Evolutionary conservation across 2,797 vertebrate species (phyloP).

Genomic region (Craterocephalus amniculus): DNA sequence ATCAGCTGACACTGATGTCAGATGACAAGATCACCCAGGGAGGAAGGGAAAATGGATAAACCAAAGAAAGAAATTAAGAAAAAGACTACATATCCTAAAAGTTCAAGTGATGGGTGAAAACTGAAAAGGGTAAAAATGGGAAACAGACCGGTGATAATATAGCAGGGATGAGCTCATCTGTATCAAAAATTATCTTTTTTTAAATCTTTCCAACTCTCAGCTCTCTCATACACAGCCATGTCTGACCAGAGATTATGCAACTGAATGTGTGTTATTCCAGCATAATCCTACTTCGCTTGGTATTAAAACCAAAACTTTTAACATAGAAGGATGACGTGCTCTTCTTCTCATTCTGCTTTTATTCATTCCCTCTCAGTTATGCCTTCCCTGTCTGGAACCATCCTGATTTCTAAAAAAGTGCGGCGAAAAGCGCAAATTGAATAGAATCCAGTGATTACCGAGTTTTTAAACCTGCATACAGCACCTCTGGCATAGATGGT

Average conservation of each 20-base stretch:
- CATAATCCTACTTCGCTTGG: conserved; percentile 54
- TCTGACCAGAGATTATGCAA: conserved; percentile 58
- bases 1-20: conserved; percentile 58
- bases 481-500: too few species aligned
- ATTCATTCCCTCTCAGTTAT: not conserved
- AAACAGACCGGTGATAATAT: conserved; percentile 1
- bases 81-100: not conserved
- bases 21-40: conserved; percentile 48
- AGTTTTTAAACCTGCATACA: too few species aligned
- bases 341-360: not conserved
- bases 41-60: conserved; percentile 7
- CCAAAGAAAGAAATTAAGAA: conserved; percentile 15
- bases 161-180: not conserved
- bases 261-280: conserved; percentile 58
- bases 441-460: too few species aligned
- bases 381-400: not conserved
- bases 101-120: conserved; percentile 2
- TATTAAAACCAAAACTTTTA: conserved; percentile 54
- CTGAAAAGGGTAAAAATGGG: not conserved
- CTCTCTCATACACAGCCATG: conserved; percentile 36
- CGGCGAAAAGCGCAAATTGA: too few species aligned
- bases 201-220: conserved; percentile 23
- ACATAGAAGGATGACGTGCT: not conserved
- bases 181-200: conserved; percentile 30
- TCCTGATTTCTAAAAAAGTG: not conserved